These are phyloP conservation scores for Sula dactylatra DNA, from an alignment of 2,113 vertebrate species.

Conservation along the genomic window DNA sequence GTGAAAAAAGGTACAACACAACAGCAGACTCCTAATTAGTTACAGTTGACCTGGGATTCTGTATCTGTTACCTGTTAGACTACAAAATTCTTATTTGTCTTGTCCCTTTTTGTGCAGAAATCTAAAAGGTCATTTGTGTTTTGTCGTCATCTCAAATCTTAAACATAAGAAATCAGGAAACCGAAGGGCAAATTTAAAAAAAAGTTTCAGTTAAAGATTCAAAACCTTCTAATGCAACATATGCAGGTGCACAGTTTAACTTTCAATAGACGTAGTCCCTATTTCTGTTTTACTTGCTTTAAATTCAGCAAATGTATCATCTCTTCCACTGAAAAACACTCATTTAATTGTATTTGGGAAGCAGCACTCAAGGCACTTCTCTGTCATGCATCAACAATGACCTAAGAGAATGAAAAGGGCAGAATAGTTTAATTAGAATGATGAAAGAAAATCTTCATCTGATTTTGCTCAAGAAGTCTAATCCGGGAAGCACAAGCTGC, in stretches of 20 bases:
- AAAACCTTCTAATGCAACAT: neutral
- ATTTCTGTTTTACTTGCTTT: neutral
- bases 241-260: neutral
- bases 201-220: neutral
- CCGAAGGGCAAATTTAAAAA: neutral
- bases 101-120: neutral
- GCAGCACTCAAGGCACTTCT: neutral
- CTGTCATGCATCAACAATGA: neutral
- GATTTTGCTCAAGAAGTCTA: slow-evolving; percentile 23
- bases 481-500: slow-evolving; percentile 9
- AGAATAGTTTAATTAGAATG: slow-evolving; percentile 18
- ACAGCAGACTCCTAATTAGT: neutral
- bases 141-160: neutral
- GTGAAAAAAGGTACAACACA: neutral
- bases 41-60: neutral
- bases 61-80: neutral
- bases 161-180: neutral
- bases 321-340: neutral
- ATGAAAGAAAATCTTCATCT: slow-evolving; percentile 12
- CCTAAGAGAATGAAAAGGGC: slow-evolving; percentile 6
- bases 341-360: slow-evolving; percentile 6
- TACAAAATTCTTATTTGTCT: neutral
- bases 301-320: neutral
- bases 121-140: neutral
- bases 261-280: neutral